Conservation (phyloP, 2,888 invertebrate genomes). For the Bibio marci region DNA sequence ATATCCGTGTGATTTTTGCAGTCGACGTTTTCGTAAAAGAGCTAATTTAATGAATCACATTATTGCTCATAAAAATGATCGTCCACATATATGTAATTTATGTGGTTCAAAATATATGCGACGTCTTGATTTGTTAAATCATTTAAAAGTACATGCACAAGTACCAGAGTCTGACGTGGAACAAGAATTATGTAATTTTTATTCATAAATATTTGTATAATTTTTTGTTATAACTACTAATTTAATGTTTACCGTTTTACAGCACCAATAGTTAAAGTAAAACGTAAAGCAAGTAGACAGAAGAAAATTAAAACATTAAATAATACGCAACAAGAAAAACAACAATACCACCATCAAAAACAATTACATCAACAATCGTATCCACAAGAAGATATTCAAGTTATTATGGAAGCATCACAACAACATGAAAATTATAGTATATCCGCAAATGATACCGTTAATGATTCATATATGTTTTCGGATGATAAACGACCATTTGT, state of each 20-base stretch:
- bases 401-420: background rate
- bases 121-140: conserved; percentile 66
- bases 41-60: conserved; percentile 73
- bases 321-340: background rate
- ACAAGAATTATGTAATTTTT: background rate
- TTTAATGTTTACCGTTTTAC: no score
- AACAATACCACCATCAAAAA: background rate
- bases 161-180: conserved; percentile 41
- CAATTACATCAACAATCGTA: background rate
- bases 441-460: conserved; percentile 37
- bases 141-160: conserved; percentile 64
- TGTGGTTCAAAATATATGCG: conserved; percentile 67
- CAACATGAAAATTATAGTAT: background rate
- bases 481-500: conserved; percentile 67
- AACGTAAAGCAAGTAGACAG: background rate
- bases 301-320: background rate
- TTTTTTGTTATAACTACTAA: background rate
- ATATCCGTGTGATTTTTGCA: conserved; percentile 76
- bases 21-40: conserved; percentile 66
- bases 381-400: background rate
- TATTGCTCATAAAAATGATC: conserved; percentile 71
- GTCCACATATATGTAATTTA: conserved; percentile 65
- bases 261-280: no score
- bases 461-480: background rate
- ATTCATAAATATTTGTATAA: background rate